phyloP scores from a whole-genome alignment of 2,797 vertebrate species.

The Hybognathus amarus region DNA sequence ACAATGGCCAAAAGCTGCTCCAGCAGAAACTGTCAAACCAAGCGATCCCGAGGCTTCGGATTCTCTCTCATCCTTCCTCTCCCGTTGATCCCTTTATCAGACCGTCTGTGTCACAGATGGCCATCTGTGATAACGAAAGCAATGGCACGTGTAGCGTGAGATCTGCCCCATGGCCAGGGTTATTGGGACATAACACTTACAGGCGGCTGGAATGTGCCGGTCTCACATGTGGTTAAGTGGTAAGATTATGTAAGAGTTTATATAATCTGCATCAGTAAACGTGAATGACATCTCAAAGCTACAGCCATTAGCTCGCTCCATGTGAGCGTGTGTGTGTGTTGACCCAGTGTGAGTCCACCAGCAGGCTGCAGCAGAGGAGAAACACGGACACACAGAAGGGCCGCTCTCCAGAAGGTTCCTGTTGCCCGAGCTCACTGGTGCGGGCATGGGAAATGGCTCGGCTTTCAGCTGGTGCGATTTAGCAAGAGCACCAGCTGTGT shows the following conservation, averaged over 20 bases:
- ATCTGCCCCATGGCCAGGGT: constrained; percentile 65
- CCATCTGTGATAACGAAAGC: constrained; percentile 46
- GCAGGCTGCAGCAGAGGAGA: constrained; percentile 60
- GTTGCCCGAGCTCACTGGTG: constrained; percentile 16
- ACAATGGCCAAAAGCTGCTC: constrained; percentile 39
- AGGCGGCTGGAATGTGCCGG: constrained; percentile 69
- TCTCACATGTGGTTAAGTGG: constrained; percentile 78
- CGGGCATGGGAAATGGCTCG: constrained; percentile 1
- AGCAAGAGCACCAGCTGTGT: constrained; percentile 35
- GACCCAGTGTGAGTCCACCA: constrained; percentile 60
- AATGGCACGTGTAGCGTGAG: constrained; percentile 64
- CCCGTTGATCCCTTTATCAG: constrained; percentile 54
- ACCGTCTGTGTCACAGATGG: constrained; percentile 50
- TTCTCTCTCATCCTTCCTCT: constrained; percentile 38
- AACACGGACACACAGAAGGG: not conserved
- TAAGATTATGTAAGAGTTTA: constrained; percentile 84
- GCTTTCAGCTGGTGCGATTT: constrained; percentile 26
- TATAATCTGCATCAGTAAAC: constrained; percentile 77
- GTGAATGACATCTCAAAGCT: constrained; percentile 72
- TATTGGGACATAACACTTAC: constrained; percentile 71
- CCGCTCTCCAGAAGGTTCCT: constrained; percentile 11
- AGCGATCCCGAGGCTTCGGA: constrained; percentile 42
- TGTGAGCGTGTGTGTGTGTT: constrained; percentile 31
- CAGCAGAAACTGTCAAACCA: constrained; percentile 32
- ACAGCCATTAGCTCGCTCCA: constrained; percentile 61